Evolutionary conservation across 1,140 invertebrate species (phyloP), one percentile per base, ranked within the genome.

Genomic region (Pentalonia nigronervosa): DNA sequence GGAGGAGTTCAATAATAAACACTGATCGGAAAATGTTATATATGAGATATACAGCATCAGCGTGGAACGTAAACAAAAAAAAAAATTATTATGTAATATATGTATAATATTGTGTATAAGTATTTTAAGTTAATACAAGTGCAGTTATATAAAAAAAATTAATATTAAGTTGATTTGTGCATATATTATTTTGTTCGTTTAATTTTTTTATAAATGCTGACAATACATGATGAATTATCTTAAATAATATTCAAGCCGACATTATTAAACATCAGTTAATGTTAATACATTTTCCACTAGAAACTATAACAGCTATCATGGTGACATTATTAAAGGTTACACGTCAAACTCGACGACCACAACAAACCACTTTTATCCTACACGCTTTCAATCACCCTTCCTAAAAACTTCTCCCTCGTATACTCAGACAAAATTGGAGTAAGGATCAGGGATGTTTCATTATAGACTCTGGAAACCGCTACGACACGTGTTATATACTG

Each of bases 271-370:
- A 76, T 76, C 60, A 76, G 60, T 76, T 76, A 76, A 76, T 76
- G 11, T 76, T 67, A 67, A 67, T 67, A 67, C 30, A 67, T 67
- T 9, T n/a, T 14, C 60, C 60, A n/a, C 60, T 76, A 76, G 60
- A 76, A 76, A 76, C 60, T 76, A 76, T 76, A 76, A 34, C 60
- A n/a, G 60, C 60, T 83, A 83, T 83, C 20, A 34, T 23, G 76
- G 34, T 34, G n/a, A 83, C n/a, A 83, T 83, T 83, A 83, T 83
- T 36, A 83, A 83, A 83, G 76, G 76, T 83, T 83, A 83, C 34
- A 83, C 34, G 76, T 83, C 76, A 83, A 83, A 83, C 20, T 83
- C 76, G n/a, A 76, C 60, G 30, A 83, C 34, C 34, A 83, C 76
- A 83, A 83, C 20, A 83, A 83, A 20, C 76, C 76, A 83, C 76